Evolutionary conservation across 92 coral and sea anemone genomes (phyloP), one percentile per base, ranked within the genome.

Genomic region (Virgularia gustaviana): DNA sequence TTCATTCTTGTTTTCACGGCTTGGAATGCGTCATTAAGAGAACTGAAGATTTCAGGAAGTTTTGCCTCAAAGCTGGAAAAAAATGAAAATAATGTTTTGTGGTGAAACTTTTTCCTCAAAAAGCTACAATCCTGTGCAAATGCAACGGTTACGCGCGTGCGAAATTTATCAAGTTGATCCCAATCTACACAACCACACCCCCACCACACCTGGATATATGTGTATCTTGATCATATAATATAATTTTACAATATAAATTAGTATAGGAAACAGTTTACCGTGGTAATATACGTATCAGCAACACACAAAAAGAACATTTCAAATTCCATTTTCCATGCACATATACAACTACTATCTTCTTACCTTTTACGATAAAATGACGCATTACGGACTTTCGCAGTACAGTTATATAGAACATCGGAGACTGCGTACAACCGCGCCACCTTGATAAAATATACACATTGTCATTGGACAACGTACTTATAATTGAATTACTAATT

Each of bases 1-100:
- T 89, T 94, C 96, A 94, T 94, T n/a, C 99, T 79, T 3, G 99
- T 96, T 66, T 85, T 89, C 8, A 94, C 90, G 36, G 99, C 96
- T 70, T 87, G 90, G 62, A 89, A 94, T 8, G 96, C 84, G 18
- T 71, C 42, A 42, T 84, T 85, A 19, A 94, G 65, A 56, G 83
- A 75, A 34, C 64, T 56, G 77, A 94, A 94, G 44, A 89, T 85
- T 18, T 94, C 94, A 6, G 76, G 80, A 23, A 94, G 78, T 51
- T 82, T 78, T 18, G 85, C 54, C 79, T 94, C 92, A 83, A 94
- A 89, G 38, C 99, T 94, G 49, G 49, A 16, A 28, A 52, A 49
- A 53, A 71, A 45, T 33, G 20, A 75, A 61, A 6, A 41, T 15
- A 7, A 16, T 53, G 60, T 16, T 2, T 13, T 13, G 19, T 20